Evolutionary conservation across 2,888 invertebrate genomes (phyloP).

Genomic region (Drosophila meridionalis): DNA sequence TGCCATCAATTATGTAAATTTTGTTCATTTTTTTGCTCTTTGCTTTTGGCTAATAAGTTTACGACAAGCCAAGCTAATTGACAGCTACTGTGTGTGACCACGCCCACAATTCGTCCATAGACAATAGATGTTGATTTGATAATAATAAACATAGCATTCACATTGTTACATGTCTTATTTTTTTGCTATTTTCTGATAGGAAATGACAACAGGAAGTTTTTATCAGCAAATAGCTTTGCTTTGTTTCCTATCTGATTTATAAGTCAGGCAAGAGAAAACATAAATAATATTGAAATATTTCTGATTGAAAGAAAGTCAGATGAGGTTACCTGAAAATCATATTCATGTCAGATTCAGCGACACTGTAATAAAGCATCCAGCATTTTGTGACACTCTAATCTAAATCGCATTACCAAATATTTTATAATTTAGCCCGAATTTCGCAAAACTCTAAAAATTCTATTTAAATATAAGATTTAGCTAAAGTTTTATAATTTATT

Average conservation of each 20-base stretch:
- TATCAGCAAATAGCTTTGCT: constrained; percentile 15
- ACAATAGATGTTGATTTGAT: constrained; percentile 31
- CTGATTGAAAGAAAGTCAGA: neutral
- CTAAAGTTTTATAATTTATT: neutral
- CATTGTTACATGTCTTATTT: constrained; percentile 14
- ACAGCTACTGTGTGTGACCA: constrained; percentile 59
- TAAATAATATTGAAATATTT: neutral
- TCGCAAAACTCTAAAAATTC: neutral
- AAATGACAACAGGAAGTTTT: constrained; percentile 33
- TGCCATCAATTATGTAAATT: constrained; percentile 82
- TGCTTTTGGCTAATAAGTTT: constrained; percentile 66
- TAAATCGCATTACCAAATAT: neutral
- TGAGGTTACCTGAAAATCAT: neutral
- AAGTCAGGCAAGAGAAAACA: neutral
- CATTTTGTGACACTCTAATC: neutral
- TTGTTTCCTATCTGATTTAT: constrained; percentile 15
- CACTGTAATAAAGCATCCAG: neutral
- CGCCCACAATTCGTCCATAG: constrained; percentile 21
- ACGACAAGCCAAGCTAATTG: constrained; percentile 66
- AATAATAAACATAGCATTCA: constrained; percentile 26
- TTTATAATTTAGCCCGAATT: neutral
- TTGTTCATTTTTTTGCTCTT: constrained; percentile 20
- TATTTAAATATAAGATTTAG: neutral
- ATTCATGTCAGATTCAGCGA: neutral
- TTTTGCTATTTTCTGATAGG: constrained; percentile 9